phyloP scores from a whole-genome alignment of 1,140 invertebrate genomes.

The Drosophila lacteicornis region DNA sequence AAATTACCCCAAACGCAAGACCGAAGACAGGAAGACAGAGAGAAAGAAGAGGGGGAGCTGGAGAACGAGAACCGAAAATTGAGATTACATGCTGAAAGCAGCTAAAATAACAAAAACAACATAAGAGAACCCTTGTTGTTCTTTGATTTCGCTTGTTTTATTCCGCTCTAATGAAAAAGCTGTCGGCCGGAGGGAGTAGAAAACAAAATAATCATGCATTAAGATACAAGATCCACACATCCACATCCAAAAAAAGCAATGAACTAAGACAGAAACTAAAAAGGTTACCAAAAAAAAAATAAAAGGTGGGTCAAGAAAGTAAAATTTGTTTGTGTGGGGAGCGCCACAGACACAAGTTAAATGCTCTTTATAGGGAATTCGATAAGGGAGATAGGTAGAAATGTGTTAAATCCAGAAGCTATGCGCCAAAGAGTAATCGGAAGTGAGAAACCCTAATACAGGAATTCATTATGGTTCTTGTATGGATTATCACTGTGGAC shows the following conservation, averaged over 20 bases:
- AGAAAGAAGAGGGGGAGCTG: not conserved
- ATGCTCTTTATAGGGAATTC: not conserved
- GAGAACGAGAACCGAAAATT: slow-evolving; percentile 49
- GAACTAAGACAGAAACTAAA: slow-evolving; percentile 20
- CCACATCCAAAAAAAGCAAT: slow-evolving; percentile 23
- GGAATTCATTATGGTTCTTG: not conserved
- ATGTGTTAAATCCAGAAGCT: not conserved
- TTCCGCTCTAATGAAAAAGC: slow-evolving; percentile 67
- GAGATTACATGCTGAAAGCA: slow-evolving; percentile 62
- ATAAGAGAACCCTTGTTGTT: slow-evolving; percentile 44
- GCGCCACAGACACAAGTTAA: slow-evolving; percentile 1
- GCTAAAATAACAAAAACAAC: slow-evolving; percentile 71
- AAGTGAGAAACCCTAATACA: not conserved
- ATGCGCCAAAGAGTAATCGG: not conserved
- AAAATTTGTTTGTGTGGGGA: not conserved
- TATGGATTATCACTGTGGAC: not conserved
- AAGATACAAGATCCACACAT: slow-evolving; percentile 49
- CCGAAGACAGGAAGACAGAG: slow-evolving; percentile 36
- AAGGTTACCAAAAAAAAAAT: slow-evolving; percentile 3
- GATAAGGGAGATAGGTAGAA: slow-evolving; percentile 6
- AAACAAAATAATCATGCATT: slow-evolving; percentile 71
- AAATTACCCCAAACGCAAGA: slow-evolving; percentile 66
- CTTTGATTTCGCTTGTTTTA: slow-evolving; percentile 61
- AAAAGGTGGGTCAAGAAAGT: slow-evolving; percentile 10
- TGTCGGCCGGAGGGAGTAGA: slow-evolving; percentile 45